phyloP scores from a whole-genome alignment of 2,888 invertebrate species.

The Chouioia cunea region DNA sequence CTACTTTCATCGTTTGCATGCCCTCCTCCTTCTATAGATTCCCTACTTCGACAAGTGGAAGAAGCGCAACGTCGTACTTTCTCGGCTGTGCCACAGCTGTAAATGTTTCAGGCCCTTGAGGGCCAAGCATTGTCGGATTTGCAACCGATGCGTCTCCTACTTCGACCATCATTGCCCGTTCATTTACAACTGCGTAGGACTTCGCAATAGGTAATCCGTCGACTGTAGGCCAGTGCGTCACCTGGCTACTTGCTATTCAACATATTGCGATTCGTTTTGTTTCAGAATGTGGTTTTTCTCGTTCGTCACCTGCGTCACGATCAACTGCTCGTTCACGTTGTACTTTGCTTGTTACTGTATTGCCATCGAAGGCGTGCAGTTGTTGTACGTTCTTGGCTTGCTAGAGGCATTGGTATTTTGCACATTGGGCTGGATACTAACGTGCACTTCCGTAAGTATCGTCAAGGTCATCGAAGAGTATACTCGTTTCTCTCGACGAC shows the following conservation, averaged over 20 bases:
- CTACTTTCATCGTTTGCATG: neutral
- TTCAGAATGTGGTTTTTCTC: slow-evolving; percentile 91
- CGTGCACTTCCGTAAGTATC: slow-evolving; percentile 84
- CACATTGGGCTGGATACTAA: slow-evolving; percentile 87
- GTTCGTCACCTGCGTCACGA: slow-evolving; percentile 88
- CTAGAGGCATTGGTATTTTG: slow-evolving; percentile 88
- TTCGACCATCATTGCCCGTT: slow-evolving; percentile 97
- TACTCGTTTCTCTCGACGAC: too few species aligned
- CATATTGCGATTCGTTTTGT: too few species aligned
- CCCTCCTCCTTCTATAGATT: slow-evolving; percentile 69
- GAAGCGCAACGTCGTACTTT: slow-evolving; percentile 84
- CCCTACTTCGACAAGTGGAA: slow-evolving; percentile 95
- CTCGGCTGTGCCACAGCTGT: slow-evolving; percentile 91
- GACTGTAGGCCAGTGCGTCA: too few species aligned
- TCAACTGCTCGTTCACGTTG: slow-evolving; percentile 88
- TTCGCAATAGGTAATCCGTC: slow-evolving; percentile 79
- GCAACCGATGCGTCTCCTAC: slow-evolving; percentile 89
- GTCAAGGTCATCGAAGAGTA: too few species aligned
- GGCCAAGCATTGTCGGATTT: slow-evolving; percentile 93
- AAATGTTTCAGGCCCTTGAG: slow-evolving; percentile 87
- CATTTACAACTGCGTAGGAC: slow-evolving; percentile 94
- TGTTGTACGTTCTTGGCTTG: slow-evolving; percentile 86
- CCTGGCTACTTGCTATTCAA: too few species aligned
- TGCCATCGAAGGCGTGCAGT: slow-evolving; percentile 85
- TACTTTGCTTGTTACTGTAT: slow-evolving; percentile 90